Conservation (phyloP, 23 tunicate species). For the Halocynthia aurantium region DNA sequence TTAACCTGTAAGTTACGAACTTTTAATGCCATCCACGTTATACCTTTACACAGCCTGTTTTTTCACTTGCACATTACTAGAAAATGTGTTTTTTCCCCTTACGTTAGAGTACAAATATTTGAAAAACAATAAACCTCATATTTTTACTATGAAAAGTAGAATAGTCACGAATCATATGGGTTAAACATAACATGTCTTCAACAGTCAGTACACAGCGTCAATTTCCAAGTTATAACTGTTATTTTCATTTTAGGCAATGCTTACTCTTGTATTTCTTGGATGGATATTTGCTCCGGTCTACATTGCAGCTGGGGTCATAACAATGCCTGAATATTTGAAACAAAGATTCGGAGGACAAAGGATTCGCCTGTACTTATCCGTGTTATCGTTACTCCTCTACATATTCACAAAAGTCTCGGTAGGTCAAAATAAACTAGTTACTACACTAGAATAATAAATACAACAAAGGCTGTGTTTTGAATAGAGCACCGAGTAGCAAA, state of each 20-base stretch:
- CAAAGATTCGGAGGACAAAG: constrained; percentile 94
- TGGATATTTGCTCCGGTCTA: constrained; percentile 90
- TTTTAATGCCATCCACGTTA: neutral
- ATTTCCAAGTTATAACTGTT: neutral
- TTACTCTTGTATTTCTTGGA: constrained; percentile 64
- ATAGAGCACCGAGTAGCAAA: no score
- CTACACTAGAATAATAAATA: neutral
- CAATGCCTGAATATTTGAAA: constrained; percentile 92
- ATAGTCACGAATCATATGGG: neutral
- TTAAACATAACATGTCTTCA: neutral
- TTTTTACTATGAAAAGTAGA: neutral
- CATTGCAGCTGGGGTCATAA: constrained; percentile 87
- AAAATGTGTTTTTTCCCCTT: neutral
- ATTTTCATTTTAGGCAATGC: constrained; percentile 46
- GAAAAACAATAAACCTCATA: neutral
- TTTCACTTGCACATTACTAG: neutral
- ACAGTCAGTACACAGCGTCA: neutral
- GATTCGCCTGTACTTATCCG: constrained; percentile 71
- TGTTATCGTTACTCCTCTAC: constrained; percentile 59
- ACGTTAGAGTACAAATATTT: no score
- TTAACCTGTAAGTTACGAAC: neutral
- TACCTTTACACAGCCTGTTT: neutral
- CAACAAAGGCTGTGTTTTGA: no score
- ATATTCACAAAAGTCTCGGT: constrained; percentile 93
- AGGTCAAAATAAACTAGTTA: neutral